Conservation (phyloP, 2,113 vertebrate species). For the Bubalus kerabau region DNA sequence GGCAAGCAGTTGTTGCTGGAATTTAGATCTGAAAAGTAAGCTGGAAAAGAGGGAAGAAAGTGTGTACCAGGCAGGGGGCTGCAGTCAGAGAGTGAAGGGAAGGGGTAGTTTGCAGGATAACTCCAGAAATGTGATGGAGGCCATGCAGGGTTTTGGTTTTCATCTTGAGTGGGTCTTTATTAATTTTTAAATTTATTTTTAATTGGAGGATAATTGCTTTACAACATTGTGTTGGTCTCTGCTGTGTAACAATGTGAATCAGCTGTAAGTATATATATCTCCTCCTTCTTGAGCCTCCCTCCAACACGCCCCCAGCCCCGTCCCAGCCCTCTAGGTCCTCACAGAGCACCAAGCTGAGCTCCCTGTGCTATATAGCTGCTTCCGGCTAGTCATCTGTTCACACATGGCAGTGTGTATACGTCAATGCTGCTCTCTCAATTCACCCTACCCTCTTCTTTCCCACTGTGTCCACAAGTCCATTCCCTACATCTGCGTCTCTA, state of each 20-base stretch:
- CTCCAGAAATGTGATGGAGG: background rate
- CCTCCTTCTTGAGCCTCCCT: background rate
- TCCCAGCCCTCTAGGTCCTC: background rate
- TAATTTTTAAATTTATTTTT: background rate
- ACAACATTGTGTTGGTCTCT: background rate
- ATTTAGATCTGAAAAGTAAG: background rate
- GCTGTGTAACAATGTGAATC: background rate
- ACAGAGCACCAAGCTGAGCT: background rate
- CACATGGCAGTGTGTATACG: background rate
- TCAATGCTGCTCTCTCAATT: background rate
- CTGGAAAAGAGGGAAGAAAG: background rate
- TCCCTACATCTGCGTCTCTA: background rate
- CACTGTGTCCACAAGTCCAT: background rate
- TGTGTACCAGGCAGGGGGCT: background rate
- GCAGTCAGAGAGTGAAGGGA: background rate
- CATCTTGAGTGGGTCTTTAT: background rate
- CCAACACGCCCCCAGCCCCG: fast-evolving
- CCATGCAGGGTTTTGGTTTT: background rate
- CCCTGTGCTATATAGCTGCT: fast-evolving
- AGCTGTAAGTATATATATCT: background rate
- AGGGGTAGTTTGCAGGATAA: background rate
- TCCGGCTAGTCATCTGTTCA: background rate
- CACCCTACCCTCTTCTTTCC: background rate
- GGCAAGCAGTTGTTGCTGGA: background rate
- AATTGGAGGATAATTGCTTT: background rate